These are phyloP conservation scores for Pseudorhombus dupliciocellatus DNA, from an alignment of 2,113 vertebrate species.

Conservation along the genomic window DNA sequence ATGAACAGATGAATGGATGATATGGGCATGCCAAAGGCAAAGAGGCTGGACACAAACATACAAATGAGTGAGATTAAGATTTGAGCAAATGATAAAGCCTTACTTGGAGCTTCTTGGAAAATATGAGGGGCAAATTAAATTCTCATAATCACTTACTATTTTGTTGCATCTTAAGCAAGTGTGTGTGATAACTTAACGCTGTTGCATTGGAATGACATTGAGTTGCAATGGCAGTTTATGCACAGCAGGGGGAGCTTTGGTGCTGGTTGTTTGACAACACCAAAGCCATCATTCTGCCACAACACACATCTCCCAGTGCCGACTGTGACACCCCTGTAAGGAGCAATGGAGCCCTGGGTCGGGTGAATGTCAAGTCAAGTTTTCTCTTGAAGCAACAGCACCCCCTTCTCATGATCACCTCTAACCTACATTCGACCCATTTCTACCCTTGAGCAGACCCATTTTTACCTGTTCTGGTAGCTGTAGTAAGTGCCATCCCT, in stretches of 20 bases:
- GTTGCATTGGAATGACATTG: constrained; percentile 11
- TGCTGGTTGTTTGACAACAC: constrained; percentile 6
- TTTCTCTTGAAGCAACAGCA: constrained; percentile 1
- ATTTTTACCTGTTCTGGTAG: constrained; percentile 95
- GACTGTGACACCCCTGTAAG: constrained; percentile 5
- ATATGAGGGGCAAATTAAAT: not conserved
- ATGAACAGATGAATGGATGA: constrained; percentile 18
- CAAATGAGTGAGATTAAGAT: not conserved
- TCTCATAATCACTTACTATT: not conserved
- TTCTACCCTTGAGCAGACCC: not conserved
- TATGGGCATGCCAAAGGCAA: not conserved
- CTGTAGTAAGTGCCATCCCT: constrained; percentile 98
- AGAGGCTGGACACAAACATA: not conserved
- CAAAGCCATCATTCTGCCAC: constrained; percentile 15
- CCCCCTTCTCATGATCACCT: not conserved
- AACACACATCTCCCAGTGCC: constrained; percentile 11
- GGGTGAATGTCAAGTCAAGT: not conserved
- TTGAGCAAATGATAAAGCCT: not conserved
- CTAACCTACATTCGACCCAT: not conserved
- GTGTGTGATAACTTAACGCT: constrained; percentile 10
- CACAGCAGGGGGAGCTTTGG: constrained; percentile 75
- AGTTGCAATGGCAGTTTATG: constrained; percentile 46
- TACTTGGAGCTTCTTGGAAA: not conserved
- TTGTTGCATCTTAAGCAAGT: not conserved
- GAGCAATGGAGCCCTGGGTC: not conserved